Conservation (phyloP, 2,888 invertebrate genomes). For the Mesorhabditis belari region DNA sequence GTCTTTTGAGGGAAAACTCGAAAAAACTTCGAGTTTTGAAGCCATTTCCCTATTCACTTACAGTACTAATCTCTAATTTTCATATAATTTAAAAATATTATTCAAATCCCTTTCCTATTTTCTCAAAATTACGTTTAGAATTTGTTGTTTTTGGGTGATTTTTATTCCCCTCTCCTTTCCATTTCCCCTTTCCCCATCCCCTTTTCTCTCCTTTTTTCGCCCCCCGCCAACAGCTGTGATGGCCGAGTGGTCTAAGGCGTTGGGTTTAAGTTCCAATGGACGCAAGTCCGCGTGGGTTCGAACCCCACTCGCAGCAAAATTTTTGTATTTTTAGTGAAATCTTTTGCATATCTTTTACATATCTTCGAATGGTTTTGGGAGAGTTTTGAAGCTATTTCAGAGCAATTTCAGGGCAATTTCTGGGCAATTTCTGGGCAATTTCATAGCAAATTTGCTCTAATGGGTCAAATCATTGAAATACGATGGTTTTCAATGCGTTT, state of each 20-base stretch:
- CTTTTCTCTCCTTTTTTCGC: not conserved
- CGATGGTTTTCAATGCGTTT: too few relatives aligned
- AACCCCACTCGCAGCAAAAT: conserved; percentile 16
- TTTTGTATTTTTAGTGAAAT: not conserved
- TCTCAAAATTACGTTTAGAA: too few relatives aligned
- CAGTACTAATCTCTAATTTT: too few relatives aligned
- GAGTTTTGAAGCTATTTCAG: not conserved
- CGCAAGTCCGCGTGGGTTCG: conserved; percentile 25
- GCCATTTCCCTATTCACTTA: too few relatives aligned
- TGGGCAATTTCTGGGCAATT: not conserved
- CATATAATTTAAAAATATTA: too few relatives aligned
- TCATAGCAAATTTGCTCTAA: not conserved
- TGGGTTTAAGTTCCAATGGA: conserved; percentile 62
- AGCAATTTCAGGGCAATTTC: not conserved
- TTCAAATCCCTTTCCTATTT: too few relatives aligned
- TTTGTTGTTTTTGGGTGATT: too few relatives aligned
- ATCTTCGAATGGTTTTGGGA: not conserved
- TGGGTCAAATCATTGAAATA: too few relatives aligned
- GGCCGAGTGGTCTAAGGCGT: conserved; percentile 57
- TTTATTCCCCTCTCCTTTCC: too few relatives aligned
- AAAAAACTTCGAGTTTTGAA: too few relatives aligned
- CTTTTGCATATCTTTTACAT: not conserved
- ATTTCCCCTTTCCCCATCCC: too few relatives aligned
- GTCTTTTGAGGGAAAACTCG: too few relatives aligned
- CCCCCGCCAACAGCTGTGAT: not conserved